phyloP scores from a whole-genome alignment of 2,797 vertebrate genomes.

The Sebastes melanostomus region DNA sequence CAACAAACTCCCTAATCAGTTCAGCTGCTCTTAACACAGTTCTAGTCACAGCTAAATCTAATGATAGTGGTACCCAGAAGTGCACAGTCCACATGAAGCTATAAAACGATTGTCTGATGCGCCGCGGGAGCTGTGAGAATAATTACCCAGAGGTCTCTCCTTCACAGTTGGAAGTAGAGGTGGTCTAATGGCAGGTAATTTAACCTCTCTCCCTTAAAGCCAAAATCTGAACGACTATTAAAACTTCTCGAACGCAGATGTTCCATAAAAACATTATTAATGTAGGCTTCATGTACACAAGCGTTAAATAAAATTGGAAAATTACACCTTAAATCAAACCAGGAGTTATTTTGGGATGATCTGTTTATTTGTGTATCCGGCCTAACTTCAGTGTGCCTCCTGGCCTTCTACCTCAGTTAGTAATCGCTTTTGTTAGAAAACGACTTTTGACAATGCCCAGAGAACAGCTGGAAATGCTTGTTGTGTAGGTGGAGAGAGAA shows the following conservation, averaged over 20 bases:
- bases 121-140: conserved; percentile 39
- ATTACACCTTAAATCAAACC: neutral
- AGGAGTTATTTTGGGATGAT: neutral
- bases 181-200: conserved; percentile 45
- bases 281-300: neutral
- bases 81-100: conserved; percentile 15
- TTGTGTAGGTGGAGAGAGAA: neutral
- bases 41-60: conserved; percentile 29
- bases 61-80: conserved; percentile 27
- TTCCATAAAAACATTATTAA: conserved; percentile 17
- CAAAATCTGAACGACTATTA: conserved; percentile 6
- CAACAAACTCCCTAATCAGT: conserved; percentile 18
- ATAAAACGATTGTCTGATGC: conserved; percentile 37
- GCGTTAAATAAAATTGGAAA: neutral
- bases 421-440: neutral
- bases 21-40: conserved; percentile 7
- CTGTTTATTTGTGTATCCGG: neutral
- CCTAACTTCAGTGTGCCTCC: neutral
- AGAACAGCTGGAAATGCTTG: neutral
- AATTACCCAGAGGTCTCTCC: conserved; percentile 43
- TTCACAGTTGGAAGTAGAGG: conserved; percentile 34
- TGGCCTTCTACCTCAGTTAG: neutral
- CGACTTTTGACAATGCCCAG: neutral
- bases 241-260: neutral
- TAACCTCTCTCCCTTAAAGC: conserved; percentile 30